These are phyloP conservation scores for Coregonus suidteri DNA, from an alignment of 2,797 vertebrate species.

Conservation along the genomic window DNA sequence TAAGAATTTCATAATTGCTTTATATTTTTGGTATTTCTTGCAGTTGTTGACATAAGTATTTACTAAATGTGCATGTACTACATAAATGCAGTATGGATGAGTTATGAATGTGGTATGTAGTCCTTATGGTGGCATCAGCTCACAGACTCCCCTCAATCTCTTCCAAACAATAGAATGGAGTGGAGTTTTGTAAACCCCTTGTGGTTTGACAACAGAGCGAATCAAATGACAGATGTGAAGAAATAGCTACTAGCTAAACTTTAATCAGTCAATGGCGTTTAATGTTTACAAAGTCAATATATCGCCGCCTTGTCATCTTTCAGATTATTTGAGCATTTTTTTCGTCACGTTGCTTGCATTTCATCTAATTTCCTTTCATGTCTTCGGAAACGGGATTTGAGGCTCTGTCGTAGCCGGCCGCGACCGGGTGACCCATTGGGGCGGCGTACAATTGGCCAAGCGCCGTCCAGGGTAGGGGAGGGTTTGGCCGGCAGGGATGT, in stretches of 20 bases:
- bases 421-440: too few relatives aligned
- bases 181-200: neutral
- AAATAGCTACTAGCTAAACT: conserved; percentile 1
- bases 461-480: too few relatives aligned
- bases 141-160: neutral
- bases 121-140: neutral
- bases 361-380: conserved; percentile 30
- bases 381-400: neutral
- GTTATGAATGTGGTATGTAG: neutral
- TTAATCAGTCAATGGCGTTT: conserved; percentile 13
- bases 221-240: neutral
- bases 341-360: neutral
- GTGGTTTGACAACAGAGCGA: conserved; percentile 1
- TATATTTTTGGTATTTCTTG: neutral
- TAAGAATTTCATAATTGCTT: neutral
- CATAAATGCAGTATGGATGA: neutral
- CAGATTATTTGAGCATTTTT: conserved; percentile 28
- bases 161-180: neutral
- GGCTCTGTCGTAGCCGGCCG: too few relatives aligned
- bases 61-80: too few relatives aligned
- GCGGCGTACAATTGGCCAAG: too few relatives aligned
- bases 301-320: neutral
- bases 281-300: neutral
- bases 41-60: neutral
- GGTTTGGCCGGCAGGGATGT: too few relatives aligned